Percentiles rank a stretch among this genome's conserved stretches.
These are phyloP conservation scores for Cisticola juncidis DNA, from an alignment of 2,113 vertebrate species.

Conservation along the genomic window DNA sequence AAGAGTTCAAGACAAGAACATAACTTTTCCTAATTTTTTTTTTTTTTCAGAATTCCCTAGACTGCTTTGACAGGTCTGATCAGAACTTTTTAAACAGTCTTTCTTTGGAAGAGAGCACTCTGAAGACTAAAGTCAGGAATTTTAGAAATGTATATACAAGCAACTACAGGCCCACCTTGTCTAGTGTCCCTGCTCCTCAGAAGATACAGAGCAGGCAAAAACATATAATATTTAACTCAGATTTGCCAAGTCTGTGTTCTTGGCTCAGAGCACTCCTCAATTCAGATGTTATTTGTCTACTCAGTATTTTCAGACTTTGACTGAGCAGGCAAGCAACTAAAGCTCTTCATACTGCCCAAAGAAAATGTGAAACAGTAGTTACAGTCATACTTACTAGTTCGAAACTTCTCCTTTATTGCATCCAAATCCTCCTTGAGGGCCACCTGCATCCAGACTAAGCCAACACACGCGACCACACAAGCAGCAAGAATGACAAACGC, in stretches of 20 bases:
- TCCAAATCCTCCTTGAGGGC: conserved; percentile 95
- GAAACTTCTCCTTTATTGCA: conserved; percentile 90
- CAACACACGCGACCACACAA: conserved; percentile 91
- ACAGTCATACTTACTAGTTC: conserved; percentile 81
- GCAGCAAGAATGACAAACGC: conserved; percentile 91
- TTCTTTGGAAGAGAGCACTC: neutral
- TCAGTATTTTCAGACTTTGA: neutral
- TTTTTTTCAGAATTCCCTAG: neutral
- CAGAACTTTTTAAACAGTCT: neutral
- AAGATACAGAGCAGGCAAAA: neutral
- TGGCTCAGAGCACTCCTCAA: neutral
- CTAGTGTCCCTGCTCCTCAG: neutral
- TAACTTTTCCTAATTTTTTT: neutral
- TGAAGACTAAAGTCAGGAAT: neutral
- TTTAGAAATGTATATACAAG: neutral
- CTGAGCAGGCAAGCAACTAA: neutral
- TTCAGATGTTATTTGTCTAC: neutral
- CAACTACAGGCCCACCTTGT: neutral
- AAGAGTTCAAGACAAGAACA: neutral
- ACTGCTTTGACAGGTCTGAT: neutral
- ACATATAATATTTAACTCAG: neutral
- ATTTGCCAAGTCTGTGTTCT: neutral
- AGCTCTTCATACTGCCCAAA: neutral
- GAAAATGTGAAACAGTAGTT: neutral
- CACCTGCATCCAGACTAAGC: conserved; percentile 98